phyloP scores from a whole-genome alignment of 2,113 vertebrate genomes.

The Colius striatus region DNA sequence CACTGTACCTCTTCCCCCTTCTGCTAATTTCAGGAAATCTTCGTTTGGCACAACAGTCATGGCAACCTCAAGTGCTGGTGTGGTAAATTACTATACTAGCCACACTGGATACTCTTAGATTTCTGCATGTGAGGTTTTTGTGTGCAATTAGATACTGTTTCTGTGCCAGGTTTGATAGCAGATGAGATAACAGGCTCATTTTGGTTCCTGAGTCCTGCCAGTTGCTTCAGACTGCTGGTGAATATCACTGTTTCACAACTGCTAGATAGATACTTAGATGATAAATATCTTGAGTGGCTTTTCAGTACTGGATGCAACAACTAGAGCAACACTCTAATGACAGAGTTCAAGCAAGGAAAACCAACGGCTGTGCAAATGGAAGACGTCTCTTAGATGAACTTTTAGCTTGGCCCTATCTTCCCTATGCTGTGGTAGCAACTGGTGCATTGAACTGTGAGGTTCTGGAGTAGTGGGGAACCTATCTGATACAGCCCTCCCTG shows the following conservation, averaged over 20 bases:
- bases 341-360: not conserved
- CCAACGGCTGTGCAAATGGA: not conserved
- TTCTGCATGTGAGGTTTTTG: not conserved
- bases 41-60: not conserved
- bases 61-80: not conserved
- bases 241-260: not conserved
- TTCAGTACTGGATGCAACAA: not conserved
- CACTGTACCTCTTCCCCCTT: not conserved
- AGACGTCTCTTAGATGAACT: not conserved
- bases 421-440: not conserved
- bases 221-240: not conserved
- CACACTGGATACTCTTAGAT: not conserved
- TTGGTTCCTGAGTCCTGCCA: not conserved
- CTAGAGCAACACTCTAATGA: not conserved
- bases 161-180: not conserved
- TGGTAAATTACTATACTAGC: not conserved
- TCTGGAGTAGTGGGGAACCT: not conserved
- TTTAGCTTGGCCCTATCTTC: not conserved
- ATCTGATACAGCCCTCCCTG: not conserved
- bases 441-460: not conserved
- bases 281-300: not conserved
- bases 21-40: not conserved
- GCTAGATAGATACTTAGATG: not conserved
- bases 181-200: fast-evolving
- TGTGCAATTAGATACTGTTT: fast-evolving